phyloP scores from a whole-genome alignment of 2,113 vertebrate genomes.

The Poicephalus gulielmi region DNA sequence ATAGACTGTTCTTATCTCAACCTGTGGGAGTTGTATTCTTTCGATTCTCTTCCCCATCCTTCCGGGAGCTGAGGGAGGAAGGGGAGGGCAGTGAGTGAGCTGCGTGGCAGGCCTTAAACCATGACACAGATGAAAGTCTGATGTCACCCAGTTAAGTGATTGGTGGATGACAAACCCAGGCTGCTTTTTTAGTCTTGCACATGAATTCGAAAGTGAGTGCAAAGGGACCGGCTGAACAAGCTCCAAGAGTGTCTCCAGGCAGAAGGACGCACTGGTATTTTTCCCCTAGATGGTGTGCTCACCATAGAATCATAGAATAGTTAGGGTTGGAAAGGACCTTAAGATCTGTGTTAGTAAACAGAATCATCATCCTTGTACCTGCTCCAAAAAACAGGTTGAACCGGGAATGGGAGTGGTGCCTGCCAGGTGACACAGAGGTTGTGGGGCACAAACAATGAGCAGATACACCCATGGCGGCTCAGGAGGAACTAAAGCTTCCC shows the following conservation, averaged over 20 bases:
- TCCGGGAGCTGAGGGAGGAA: no score
- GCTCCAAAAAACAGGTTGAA: background rate
- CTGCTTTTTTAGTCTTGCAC: background rate
- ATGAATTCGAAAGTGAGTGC: background rate
- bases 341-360: background rate
- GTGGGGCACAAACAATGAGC: background rate
- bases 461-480: background rate
- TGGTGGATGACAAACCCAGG: background rate
- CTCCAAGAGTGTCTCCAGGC: rapidly evolving
- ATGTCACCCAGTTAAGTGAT: background rate
- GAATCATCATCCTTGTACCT: background rate
- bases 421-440: background rate
- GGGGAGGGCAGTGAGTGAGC: no score
- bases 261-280: background rate
- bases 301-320: no score
- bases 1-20: no score
- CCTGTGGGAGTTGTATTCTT: no score
- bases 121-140: background rate
- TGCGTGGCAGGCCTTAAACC: no score
- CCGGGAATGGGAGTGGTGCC: rapidly evolving
- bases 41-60: no score
- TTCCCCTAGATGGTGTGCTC: background rate
- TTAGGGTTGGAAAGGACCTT: no score
- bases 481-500: background rate
- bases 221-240: background rate